phyloP scores from a whole-genome alignment of 2,797 vertebrate species.

The Thamnophis elegans region DNA sequence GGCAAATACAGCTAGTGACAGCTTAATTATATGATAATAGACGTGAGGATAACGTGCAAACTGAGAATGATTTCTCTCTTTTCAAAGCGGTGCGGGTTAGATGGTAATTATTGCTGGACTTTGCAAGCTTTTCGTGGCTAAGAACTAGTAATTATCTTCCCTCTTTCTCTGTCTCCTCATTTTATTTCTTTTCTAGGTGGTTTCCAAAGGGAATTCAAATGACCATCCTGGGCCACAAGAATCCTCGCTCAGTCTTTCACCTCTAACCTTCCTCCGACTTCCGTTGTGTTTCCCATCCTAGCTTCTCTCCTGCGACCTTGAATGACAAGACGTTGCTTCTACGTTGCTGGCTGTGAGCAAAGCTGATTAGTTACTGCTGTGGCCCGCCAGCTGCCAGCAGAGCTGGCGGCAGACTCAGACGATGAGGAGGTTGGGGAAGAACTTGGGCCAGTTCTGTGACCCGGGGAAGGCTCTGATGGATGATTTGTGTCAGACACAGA shows the following conservation, averaged over 20 bases:
- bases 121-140: slow-evolving; percentile 16
- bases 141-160: slow-evolving; percentile 25
- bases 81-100: slow-evolving; percentile 28
- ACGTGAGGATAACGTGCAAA: slow-evolving; percentile 32
- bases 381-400: no score
- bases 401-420: no score
- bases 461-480: no score
- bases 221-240: neutral
- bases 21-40: slow-evolving; percentile 31
- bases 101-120: slow-evolving; percentile 30
- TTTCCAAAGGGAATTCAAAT: slow-evolving; percentile 33
- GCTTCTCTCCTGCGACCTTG: neutral
- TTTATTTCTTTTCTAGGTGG: slow-evolving; percentile 15
- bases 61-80: slow-evolving; percentile 21
- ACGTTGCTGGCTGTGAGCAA: no score
- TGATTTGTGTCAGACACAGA: no score
- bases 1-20: slow-evolving; percentile 37
- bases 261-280: neutral
- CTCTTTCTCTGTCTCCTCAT: neutral
- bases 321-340: neutral
- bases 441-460: no score
- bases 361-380: no score
- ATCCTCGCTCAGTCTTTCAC: slow-evolving; percentile 8
- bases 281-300: neutral
- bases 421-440: no score